Percentiles rank a stretch among this genome's conserved stretches.
phyloP scores from a whole-genome alignment of 2,888 invertebrate genomes.

The Erebia epiphron region DNA sequence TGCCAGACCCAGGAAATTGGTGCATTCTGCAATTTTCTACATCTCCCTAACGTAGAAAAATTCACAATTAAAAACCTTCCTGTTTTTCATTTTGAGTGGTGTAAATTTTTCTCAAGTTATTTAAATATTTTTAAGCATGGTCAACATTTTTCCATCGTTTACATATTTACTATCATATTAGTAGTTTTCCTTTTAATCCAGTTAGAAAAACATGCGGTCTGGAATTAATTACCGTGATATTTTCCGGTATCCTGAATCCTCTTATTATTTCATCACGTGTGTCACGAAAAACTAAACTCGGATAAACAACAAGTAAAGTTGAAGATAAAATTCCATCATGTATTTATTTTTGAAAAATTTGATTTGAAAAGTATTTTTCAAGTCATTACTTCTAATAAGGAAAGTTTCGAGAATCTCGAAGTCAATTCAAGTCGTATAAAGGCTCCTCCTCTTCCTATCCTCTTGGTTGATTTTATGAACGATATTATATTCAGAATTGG shows the following conservation, averaged over 20 bases:
- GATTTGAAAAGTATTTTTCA: slow-evolving; percentile 8
- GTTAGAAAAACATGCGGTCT: too few relatives aligned
- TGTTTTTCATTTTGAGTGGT: not conserved
- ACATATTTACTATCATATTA: not conserved
- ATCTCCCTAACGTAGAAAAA: not conserved
- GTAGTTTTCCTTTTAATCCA: too few relatives aligned
- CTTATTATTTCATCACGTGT: not conserved
- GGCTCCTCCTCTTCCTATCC: not conserved
- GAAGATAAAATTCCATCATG: slow-evolving; percentile 7
- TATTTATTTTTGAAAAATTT: slow-evolving; percentile 13
- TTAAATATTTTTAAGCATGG: too few relatives aligned
- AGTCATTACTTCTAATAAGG: slow-evolving; percentile 28
- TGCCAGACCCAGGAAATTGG: slow-evolving; percentile 7
- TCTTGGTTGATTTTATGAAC: slow-evolving; percentile 1
- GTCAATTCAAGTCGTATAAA: slow-evolving; percentile 20
- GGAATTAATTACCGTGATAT: too few relatives aligned
- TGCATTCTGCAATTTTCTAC: slow-evolving; percentile 1
- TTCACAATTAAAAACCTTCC: not conserved
- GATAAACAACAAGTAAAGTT: slow-evolving; percentile 8
- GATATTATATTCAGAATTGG: slow-evolving; percentile 4
- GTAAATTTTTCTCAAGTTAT: too few relatives aligned
- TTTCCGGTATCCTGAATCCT: not conserved
- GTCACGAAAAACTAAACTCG: not conserved
- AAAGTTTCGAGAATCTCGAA: slow-evolving; percentile 20
- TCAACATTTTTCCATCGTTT: too few relatives aligned